A percentile compares a stretch with the other conserved stretches of the same genome.
Conservation (phyloP, 2,888 invertebrate species). For the Scaptomyza parva region DNA sequence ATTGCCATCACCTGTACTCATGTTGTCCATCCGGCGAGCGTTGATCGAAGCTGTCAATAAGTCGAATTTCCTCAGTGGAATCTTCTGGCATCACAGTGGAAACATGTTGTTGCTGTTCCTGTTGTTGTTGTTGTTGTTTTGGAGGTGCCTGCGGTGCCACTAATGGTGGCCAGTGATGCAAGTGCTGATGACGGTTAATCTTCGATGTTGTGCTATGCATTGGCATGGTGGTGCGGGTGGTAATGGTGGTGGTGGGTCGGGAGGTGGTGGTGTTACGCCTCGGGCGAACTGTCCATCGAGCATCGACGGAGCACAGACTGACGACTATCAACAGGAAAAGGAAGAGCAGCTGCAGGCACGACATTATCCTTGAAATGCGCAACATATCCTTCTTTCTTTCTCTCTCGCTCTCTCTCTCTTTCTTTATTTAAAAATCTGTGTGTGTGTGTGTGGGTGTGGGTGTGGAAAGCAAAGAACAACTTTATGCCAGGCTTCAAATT, state of each 20-base stretch:
- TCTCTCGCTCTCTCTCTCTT: background rate
- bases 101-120: background rate
- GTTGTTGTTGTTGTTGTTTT: background rate
- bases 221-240: constrained; percentile 6
- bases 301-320: constrained; percentile 20
- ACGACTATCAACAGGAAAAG: constrained; percentile 7
- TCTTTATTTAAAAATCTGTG: background rate
- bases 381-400: constrained; percentile 12
- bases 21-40: constrained; percentile 69
- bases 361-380: constrained; percentile 19
- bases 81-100: background rate
- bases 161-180: constrained; percentile 48
- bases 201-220: constrained; percentile 29
- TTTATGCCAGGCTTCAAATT: constrained; percentile 45
- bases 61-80: constrained; percentile 26
- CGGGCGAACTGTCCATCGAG: constrained; percentile 41
- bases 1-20: constrained; percentile 63
- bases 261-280: constrained; percentile 41
- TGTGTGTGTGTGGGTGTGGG: background rate
- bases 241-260: constrained; percentile 25
- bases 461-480: constrained; percentile 37
- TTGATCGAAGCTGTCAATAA: constrained; percentile 69
- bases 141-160: constrained; percentile 42
- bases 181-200: constrained; percentile 40
- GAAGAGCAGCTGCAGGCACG: constrained; percentile 15